A percentile compares a stretch with the other conserved stretches of the same genome.
Evolutionary conservation across 2,888 invertebrate genomes (phyloP).

Genomic region (Tryphoninae sp.): DNA sequence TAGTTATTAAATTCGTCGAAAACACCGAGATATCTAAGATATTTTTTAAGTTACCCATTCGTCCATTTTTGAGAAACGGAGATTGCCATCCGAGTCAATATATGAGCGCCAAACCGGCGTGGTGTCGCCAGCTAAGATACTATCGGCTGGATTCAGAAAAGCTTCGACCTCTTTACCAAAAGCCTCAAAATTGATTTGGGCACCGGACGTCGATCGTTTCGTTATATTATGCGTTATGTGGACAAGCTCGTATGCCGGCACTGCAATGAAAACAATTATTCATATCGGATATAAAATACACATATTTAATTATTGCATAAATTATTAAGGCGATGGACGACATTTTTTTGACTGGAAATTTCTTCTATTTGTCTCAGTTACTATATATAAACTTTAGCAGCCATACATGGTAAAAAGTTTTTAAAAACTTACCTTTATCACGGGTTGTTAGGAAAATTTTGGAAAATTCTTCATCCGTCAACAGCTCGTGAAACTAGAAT

Average conservation of each 20-base stretch:
- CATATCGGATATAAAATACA: neutral
- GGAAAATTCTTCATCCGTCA: constrained; percentile 24
- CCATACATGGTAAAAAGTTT: too few relatives aligned
- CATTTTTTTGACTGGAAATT: too few relatives aligned
- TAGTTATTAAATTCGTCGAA: neutral
- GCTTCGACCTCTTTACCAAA: neutral
- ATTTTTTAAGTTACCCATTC: neutral
- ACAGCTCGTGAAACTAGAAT: constrained; percentile 11
- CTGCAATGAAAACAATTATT: neutral
- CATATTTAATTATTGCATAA: too few relatives aligned
- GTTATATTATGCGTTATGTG: constrained; percentile 12
- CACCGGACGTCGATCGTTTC: neutral
- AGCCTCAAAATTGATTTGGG: neutral
- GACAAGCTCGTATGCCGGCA: constrained; percentile 16
- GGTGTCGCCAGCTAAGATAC: constrained; percentile 4
- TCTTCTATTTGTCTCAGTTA: too few relatives aligned
- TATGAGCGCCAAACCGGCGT: constrained; percentile 18
- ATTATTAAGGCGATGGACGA: too few relatives aligned
- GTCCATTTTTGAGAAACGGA: neutral
- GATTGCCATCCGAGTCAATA: neutral
- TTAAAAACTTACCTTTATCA: constrained; percentile 10
- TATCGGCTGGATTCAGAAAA: neutral
- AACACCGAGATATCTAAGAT: neutral
- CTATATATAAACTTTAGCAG: too few relatives aligned
- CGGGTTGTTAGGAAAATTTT: constrained; percentile 11